Evolutionary conservation across 2,888 invertebrate genomes (phyloP), one percentile per base, ranked within the genome.

Genomic region (Agriopis marginaria): DNA sequence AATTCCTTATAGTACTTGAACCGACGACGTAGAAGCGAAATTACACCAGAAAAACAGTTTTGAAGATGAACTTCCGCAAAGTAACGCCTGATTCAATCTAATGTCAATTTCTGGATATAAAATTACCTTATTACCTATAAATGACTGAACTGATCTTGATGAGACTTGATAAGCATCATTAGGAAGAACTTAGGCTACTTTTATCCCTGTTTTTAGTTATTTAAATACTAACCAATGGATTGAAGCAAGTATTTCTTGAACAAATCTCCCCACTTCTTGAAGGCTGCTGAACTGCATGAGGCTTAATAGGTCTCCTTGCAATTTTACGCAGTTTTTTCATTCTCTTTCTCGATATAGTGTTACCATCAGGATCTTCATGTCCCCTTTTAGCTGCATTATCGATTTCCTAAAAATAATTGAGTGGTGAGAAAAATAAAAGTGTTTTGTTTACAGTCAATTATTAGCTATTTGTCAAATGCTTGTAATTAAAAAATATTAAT

Each of bases 261-360:
- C 98, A 98, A 72, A 96, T 95, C 75, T 96, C 95, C 56, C 96
- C 93, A 78, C 93, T 95, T 77, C 96, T 95, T 67, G 95, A 95
- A 53, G 86, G 86, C 73, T 89, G 90, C 42, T 86, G 77, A 49
- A 62, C 53, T 32, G 61, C 75, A 7, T 93, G 91, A 1, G 93
- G 86, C 84, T 96, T 97, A 70, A 94, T 95, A 14, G 98, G 98
- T 78, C 97, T 95, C 75, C 97, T 95, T 82, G 95, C 94, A 65
- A 97, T 95, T 79, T 97, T 95, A 70, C 96, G 94, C 72, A 98
- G 88, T 86, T 97, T 98, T 87, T 98, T 99, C 95, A 98, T 96
- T 85, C 96, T 97, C 82, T 98, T 98, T 66, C 97, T 96, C 7
- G 98, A 98, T 77, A 97, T 96, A 70, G 91, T 86, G 83, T 96